These are phyloP conservation scores for Lepidochrysops patricia DNA, from an alignment of 2,888 invertebrate species.

Conservation along the genomic window DNA sequence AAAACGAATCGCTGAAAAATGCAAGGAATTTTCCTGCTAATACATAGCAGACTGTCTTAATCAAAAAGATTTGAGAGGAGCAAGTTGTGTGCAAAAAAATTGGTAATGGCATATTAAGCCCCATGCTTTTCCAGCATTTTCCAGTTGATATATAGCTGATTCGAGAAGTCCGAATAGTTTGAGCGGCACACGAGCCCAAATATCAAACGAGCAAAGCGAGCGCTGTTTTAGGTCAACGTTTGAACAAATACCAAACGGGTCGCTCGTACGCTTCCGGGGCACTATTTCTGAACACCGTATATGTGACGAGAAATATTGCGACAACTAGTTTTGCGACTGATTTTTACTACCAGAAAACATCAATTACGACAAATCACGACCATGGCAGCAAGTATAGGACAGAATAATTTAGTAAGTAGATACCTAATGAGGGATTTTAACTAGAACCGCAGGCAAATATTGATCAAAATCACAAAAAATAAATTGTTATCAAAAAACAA, in stretches of 20 bases:
- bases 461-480: not conserved
- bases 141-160: not conserved
- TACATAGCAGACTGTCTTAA: too few species aligned
- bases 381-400: too few species aligned
- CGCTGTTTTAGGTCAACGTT: conserved; percentile 73
- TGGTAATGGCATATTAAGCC: fast-evolving
- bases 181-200: conserved; percentile 34
- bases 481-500: not conserved
- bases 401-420: too few species aligned
- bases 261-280: conserved; percentile 71
- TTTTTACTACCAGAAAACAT: too few species aligned
- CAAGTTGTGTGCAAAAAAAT: not conserved
- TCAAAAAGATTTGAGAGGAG: too few species aligned
- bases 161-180: conserved; percentile 16
- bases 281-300: conserved; percentile 69
- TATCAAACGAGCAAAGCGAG: conserved; percentile 71
- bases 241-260: conserved; percentile 75
- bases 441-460: too few species aligned
- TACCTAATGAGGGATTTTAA: too few species aligned
- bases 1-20: too few species aligned
- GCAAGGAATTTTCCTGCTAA: too few species aligned
- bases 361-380: too few species aligned
- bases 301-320: conserved; percentile 51
- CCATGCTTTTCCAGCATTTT: not conserved
- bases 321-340: conserved; percentile 49